Evolutionary conservation across 2,888 invertebrate species (phyloP).

Genomic region (Eilema caniola): DNA sequence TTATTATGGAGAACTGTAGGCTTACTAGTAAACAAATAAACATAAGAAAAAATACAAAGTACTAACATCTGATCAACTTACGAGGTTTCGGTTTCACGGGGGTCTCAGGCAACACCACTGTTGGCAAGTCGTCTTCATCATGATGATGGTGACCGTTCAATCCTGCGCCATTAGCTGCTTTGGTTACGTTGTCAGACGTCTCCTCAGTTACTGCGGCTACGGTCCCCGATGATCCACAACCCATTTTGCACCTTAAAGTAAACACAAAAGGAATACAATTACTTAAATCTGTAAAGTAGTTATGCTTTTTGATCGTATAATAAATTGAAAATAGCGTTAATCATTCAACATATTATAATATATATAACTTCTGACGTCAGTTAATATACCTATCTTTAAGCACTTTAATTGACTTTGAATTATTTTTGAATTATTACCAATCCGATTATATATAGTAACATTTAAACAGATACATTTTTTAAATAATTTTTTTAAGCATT

Average conservation of each 20-base stretch:
- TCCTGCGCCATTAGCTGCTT: conserved; percentile 55
- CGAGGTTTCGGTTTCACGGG: conserved; percentile 75
- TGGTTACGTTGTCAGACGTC: conserved; percentile 57
- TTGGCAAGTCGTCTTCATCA: conserved; percentile 72
- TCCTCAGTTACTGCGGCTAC: conserved; percentile 66
- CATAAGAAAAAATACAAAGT: not conserved
- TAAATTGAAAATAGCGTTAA: not conserved
- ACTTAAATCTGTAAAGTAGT: not conserved
- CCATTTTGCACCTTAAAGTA: conserved; percentile 64
- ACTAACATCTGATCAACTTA: conserved; percentile 56
- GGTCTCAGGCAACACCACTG: conserved; percentile 78
- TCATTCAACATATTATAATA: too few relatives aligned
- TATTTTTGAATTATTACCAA: too few relatives aligned
- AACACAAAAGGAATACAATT: not conserved
- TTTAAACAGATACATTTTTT: too few relatives aligned
- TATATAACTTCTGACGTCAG: too few relatives aligned
- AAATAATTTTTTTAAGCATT: too few relatives aligned
- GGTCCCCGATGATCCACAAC: conserved; percentile 81
- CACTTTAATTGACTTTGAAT: too few relatives aligned
- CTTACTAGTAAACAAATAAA: not conserved
- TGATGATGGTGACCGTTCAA: conserved; percentile 58
- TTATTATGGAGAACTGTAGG: too few relatives aligned
- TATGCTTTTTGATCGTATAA: not conserved
- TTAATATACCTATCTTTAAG: too few relatives aligned
- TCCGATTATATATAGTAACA: too few relatives aligned